Percentiles rank a stretch among this genome's conserved stretches.
phyloP scores from a whole-genome alignment of 1,140 invertebrate species.

The Teleopsis dalmanni region DNA sequence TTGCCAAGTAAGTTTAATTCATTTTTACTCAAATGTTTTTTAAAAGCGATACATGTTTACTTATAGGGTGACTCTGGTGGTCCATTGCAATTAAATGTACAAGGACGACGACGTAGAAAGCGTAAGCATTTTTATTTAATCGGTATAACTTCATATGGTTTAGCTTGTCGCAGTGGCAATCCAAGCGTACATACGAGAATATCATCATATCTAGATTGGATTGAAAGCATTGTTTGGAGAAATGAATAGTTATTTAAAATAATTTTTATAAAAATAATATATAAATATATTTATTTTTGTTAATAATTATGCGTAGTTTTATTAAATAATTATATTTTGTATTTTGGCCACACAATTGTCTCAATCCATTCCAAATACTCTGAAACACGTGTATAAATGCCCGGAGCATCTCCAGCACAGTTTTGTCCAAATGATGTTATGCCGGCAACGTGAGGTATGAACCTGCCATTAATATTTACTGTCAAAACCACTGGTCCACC shows the following conservation, averaged over 20 bases:
- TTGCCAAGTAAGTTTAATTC: conserved; percentile 19
- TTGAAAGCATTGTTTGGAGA: conserved; percentile 43
- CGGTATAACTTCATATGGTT: conserved; percentile 41
- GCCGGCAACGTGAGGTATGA: conserved; percentile 46
- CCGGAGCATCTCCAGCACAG: conserved; percentile 42
- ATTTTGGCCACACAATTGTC: conserved; percentile 41
- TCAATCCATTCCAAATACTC: conserved; percentile 54
- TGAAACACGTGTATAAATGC: conserved; percentile 49
- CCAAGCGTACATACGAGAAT: conserved; percentile 49
- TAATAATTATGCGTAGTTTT: neutral
- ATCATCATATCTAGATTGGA: conserved; percentile 47
- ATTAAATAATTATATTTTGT: neutral
- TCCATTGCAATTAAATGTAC: conserved; percentile 29
- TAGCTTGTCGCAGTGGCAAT: conserved; percentile 40
- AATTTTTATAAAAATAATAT: neutral
- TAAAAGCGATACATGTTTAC: neutral
- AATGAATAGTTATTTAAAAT: neutral
- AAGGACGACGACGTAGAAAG: conserved; percentile 30
- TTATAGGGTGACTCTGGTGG: conserved; percentile 28
- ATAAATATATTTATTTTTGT: neutral
- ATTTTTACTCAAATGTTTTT: neutral
- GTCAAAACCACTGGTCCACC: conserved; percentile 14
- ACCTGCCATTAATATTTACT: conserved; percentile 19
- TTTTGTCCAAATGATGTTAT: conserved; percentile 42
- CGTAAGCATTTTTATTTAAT: conserved; percentile 36